These are phyloP conservation scores for Sceliomorpha sp. DNA, from an alignment of 2,888 invertebrate genomes.

Conservation along the genomic window DNA sequence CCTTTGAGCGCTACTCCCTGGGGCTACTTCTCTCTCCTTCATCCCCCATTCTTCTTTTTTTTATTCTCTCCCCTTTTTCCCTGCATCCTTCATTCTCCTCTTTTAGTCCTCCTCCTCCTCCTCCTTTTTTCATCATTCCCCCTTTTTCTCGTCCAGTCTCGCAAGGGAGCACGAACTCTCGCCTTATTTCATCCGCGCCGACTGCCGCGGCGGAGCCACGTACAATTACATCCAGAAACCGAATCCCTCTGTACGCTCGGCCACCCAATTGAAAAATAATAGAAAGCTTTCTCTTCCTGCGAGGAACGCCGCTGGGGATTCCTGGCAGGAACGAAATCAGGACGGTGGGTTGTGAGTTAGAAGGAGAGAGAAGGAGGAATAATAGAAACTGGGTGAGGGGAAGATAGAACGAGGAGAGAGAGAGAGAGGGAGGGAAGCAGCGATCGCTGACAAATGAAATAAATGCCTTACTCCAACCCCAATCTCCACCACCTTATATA, in stretches of 20 bases:
- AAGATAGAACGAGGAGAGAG: too few relatives aligned
- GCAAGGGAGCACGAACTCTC: constrained; percentile 28
- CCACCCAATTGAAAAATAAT: constrained; percentile 79
- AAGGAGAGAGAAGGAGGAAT: constrained; percentile 53
- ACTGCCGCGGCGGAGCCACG: constrained; percentile 67
- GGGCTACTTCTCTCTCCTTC: constrained; percentile 25
- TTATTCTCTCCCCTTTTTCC: too few relatives aligned
- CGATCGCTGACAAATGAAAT: constrained; percentile 46
- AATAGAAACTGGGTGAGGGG: constrained; percentile 52
- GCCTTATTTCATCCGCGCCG: constrained; percentile 39
- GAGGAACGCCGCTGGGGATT: constrained; percentile 51
- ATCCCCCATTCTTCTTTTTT: constrained; percentile 10
- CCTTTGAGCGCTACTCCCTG: constrained; percentile 58
- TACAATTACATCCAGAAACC: constrained; percentile 76
- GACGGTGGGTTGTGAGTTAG: too few relatives aligned
- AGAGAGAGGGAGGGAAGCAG: constrained; percentile 5
- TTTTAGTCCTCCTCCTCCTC: constrained; percentile 14
- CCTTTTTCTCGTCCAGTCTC: constrained; percentile 21
- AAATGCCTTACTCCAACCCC: constrained; percentile 32
- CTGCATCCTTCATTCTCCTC: too few relatives aligned
- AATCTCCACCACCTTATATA: constrained; percentile 8
- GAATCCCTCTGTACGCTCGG: constrained; percentile 70
- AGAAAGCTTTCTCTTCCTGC: constrained; percentile 65
- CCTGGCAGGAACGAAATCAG: constrained; percentile 64
- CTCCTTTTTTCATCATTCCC: constrained; percentile 18